These are phyloP conservation scores for Vimba vimba DNA, from an alignment of 2,113 vertebrate genomes.

Conservation along the genomic window DNA sequence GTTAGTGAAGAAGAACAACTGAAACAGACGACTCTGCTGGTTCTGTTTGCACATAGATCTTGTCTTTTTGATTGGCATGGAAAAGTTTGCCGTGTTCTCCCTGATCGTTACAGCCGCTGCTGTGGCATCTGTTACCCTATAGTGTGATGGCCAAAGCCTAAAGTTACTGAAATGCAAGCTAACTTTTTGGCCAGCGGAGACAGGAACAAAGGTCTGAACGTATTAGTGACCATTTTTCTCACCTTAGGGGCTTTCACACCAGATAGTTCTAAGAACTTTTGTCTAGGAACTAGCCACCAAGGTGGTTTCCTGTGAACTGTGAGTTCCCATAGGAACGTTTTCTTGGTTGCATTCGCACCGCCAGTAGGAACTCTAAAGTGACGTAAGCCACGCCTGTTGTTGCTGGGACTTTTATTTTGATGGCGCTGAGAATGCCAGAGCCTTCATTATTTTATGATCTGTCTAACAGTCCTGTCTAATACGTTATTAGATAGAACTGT, in stretches of 20 bases:
- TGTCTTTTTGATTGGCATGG: conserved; percentile 23
- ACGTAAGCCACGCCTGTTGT: no score
- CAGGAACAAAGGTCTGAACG: neutral
- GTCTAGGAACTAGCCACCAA: no score
- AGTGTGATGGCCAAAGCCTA: neutral
- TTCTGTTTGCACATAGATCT: neutral
- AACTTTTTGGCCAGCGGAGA: neutral
- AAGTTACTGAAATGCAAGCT: neutral
- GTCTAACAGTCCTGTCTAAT: no score
- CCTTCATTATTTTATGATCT: no score
- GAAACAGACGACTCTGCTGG: neutral
- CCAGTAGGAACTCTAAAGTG: no score
- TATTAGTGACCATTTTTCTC: conserved; percentile 27
- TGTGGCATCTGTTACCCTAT: neutral
- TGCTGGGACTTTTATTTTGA: no score
- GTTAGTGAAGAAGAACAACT: conserved; percentile 31
- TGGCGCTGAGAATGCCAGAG: no score
- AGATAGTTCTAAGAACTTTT: no score
- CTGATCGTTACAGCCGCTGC: neutral
- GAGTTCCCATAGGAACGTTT: no score
- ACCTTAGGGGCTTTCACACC: neutral
- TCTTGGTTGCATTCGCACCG: no score
- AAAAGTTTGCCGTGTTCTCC: neutral
- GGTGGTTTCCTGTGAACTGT: no score
- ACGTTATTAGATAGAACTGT: no score